phyloP scores from a whole-genome alignment of 1,140 invertebrate genomes.

The Teleopsis dalmanni region DNA sequence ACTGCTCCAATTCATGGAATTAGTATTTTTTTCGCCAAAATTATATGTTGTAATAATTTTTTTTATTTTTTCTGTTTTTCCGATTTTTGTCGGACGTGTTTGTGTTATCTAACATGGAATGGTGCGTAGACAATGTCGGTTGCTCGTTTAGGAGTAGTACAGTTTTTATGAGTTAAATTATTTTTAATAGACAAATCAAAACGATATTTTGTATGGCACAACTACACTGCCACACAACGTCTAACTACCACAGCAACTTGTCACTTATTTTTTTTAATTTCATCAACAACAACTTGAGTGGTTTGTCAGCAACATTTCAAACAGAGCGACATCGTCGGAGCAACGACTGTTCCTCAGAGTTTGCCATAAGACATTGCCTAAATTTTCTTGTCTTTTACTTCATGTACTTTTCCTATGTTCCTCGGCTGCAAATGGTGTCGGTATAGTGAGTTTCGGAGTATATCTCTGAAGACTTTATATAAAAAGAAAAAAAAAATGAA shows the following conservation, averaged over 20 bases:
- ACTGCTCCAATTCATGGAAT: not conserved
- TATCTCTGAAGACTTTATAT: not conserved
- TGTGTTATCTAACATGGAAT: not conserved
- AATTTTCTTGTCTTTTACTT: no score
- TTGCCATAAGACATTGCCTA: no score
- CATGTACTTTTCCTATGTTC: no score
- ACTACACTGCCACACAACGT: constrained; percentile 1
- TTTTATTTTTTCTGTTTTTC: no score
- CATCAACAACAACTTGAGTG: constrained; percentile 12
- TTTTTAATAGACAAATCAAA: not conserved
- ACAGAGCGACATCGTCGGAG: constrained; percentile 12
- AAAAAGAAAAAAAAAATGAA: not conserved
- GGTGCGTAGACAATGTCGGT: constrained; percentile 3
- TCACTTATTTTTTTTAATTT: no score
- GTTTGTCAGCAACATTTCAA: constrained; percentile 17
- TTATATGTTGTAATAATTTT: not conserved
- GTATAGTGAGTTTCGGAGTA: no score
- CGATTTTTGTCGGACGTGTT: not conserved
- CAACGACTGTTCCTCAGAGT: no score
- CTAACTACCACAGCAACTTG: not conserved
- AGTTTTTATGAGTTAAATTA: not conserved
- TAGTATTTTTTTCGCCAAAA: no score
- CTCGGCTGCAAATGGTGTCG: no score
- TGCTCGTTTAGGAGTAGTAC: not conserved
- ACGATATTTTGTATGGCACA: not conserved